Evolutionary conservation across 2,113 vertebrate species (phyloP), one percentile per base, ranked within the genome.

Genomic region (Stegastes partitus): DNA sequence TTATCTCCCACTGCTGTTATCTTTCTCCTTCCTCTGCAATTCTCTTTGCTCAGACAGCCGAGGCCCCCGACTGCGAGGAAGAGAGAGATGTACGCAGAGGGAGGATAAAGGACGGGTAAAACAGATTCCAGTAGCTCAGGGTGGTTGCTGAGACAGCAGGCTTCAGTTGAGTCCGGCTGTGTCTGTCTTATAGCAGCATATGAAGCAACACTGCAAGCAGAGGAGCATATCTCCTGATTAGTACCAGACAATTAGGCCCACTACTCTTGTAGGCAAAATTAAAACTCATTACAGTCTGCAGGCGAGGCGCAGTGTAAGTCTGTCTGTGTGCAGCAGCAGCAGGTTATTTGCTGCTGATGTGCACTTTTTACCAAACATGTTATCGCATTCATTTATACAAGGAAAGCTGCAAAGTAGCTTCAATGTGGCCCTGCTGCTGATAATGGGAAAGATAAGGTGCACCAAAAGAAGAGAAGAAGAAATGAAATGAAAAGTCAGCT

Each of bases 91-190:
- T 50, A 37, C 26, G 22, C 55, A 51, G 64, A 72, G 63, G 1
- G 77, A 82, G 76, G 53, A 79, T 58, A 68, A 70, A 64, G 31
- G 77, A 47, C 0, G n/a, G 31, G n/a, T 39, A 21, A 53, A 58
- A 49, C 19, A 61, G 34, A 47, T 22, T 74, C 75, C 79, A 74
- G 78, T 16, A 64, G 66, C 59, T 77, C 49, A 6, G 70, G 69
- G 44, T 5, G 63, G 66, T 11, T 84, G 87, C 87, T 88, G 86
- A 88, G 68, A 18, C 77, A 88, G 90, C 86, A 86, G 74, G 61
- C 68, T 49, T 7, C 45, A 63, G 15, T 28, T 21, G 42, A 34
- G 69, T 68, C 50, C 62, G 31, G 8, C 31, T 34, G 31, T 7
- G 31, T 34, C 8, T 34, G 79, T 83, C 51, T 73, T 31, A 62